A percentile compares a stretch with the other conserved stretches of the same genome.
These are phyloP conservation scores for Dioctria rufipes DNA, from an alignment of 2,888 invertebrate species.

Conservation along the genomic window DNA sequence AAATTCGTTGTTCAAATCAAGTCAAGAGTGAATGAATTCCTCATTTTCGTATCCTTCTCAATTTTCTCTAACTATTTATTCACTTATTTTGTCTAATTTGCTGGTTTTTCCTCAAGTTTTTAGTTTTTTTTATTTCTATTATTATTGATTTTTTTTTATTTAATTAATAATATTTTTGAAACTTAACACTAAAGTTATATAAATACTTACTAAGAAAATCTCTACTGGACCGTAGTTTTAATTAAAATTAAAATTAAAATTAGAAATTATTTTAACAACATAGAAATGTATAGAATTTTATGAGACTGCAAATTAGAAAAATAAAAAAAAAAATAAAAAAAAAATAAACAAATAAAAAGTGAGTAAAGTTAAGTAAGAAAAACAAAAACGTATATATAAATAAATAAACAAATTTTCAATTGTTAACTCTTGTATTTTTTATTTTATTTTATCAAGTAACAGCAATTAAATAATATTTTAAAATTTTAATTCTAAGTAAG, in stretches of 20 bases:
- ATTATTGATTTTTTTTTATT: background rate
- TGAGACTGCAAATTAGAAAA: conserved; percentile 56
- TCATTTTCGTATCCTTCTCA: conserved; percentile 17
- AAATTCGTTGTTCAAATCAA: no score
- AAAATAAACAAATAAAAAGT: conserved; percentile 17
- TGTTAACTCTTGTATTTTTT: conserved; percentile 34
- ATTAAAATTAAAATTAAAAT: background rate
- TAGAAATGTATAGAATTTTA: conserved; percentile 55
- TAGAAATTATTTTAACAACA: conserved; percentile 45
- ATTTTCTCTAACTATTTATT: background rate
- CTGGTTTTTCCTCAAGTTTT: background rate
- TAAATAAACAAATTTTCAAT: conserved; percentile 28
- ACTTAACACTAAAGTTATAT: background rate
- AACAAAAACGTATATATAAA: background rate
- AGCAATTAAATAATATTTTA: conserved; percentile 6
- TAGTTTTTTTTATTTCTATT: conserved; percentile 4
- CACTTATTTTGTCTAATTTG: no score
- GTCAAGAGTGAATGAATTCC: no score
- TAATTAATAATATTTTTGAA: background rate
- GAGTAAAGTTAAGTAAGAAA: background rate
- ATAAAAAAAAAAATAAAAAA: conserved; percentile 16
- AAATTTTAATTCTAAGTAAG: conserved; percentile 21
- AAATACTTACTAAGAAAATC: conserved; percentile 16
- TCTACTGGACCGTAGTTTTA: conserved; percentile 39
- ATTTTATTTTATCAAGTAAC: conserved; percentile 10